Percentiles rank a stretch among this genome's conserved stretches.
phyloP scores from a whole-genome alignment of 92 coral and sea anemone genomes.

The Plumapathes pennacea region DNA sequence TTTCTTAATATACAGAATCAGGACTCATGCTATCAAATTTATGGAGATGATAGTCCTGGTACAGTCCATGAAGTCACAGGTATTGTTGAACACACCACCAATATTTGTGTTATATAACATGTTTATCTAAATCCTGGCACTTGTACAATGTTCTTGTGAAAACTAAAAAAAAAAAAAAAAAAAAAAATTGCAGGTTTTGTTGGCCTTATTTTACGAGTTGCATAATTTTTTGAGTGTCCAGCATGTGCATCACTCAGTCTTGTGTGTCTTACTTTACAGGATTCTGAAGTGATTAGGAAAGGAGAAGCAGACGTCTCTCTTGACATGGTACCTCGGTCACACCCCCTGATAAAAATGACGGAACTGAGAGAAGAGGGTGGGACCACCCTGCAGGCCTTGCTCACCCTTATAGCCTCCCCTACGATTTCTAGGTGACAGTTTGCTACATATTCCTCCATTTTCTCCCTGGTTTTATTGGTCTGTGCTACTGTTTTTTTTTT shows the following conservation, averaged over 20 bases:
- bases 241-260: too few species aligned
- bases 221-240: background rate
- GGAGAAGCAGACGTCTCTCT: slow-evolving; percentile 79
- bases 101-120: too few species aligned
- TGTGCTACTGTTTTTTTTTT: too few species aligned
- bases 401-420: slow-evolving; percentile 93
- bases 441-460: background rate
- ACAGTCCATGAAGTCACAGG: slow-evolving; percentile 92
- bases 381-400: slow-evolving; percentile 84
- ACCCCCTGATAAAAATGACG: slow-evolving; percentile 92
- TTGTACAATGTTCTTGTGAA: too few species aligned
- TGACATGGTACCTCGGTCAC: slow-evolving; percentile 83
- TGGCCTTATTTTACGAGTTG: background rate
- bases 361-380: slow-evolving; percentile 97
- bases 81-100: too few species aligned
- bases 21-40: slow-evolving; percentile 97
- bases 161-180: too few species aligned
- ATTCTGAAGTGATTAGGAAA: slow-evolving; percentile 72
- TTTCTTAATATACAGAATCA: slow-evolving; percentile 50
- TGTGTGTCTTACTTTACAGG: too few species aligned
- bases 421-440: slow-evolving; percentile 83
- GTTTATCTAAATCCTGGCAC: too few species aligned
- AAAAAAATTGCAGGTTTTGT: background rate
- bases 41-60: slow-evolving; percentile 98
- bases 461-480: too few species aligned